phyloP scores from a whole-genome alignment of 2,113 vertebrate genomes.

The Centropus bengalensis region DNA sequence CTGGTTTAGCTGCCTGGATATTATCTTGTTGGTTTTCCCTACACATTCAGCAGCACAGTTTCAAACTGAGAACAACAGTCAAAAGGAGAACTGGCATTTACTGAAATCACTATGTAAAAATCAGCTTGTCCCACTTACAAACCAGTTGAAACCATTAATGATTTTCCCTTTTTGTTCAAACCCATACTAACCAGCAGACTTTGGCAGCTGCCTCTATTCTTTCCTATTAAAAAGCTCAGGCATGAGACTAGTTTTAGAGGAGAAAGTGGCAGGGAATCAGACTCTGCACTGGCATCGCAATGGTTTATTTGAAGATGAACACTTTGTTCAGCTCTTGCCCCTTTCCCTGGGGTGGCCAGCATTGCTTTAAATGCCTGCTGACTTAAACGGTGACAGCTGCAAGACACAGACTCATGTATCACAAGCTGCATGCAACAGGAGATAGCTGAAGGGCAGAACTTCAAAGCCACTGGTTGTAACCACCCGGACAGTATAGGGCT shows the following conservation, averaged over 20 bases:
- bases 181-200: not conserved
- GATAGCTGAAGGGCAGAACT: slow-evolving; percentile 78
- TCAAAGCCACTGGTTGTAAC: slow-evolving; percentile 73
- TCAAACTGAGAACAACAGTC: not conserved
- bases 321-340: slow-evolving; percentile 72
- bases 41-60: not conserved
- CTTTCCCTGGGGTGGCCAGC: slow-evolving; percentile 51
- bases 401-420: slow-evolving; percentile 62
- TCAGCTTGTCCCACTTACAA: not conserved
- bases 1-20: not conserved
- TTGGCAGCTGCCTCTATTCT: not conserved
- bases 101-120: not conserved
- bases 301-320: slow-evolving; percentile 66
- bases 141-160: not conserved
- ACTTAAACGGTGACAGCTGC: slow-evolving; percentile 78
- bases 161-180: not conserved
- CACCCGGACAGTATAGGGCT: slow-evolving; percentile 44
- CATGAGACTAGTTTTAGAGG: not conserved
- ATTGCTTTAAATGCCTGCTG: slow-evolving; percentile 74
- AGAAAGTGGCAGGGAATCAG: slow-evolving; percentile 51
- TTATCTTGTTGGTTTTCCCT: not conserved
- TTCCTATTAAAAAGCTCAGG: not conserved
- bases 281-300: slow-evolving; percentile 37
- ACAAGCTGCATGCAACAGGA: slow-evolving; percentile 68
- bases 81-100: not conserved